Percentiles rank a stretch among this genome's conserved stretches.
These are phyloP conservation scores for Pseudochirops corinnae DNA, from an alignment of 2,797 vertebrate species.

Conservation along the genomic window DNA sequence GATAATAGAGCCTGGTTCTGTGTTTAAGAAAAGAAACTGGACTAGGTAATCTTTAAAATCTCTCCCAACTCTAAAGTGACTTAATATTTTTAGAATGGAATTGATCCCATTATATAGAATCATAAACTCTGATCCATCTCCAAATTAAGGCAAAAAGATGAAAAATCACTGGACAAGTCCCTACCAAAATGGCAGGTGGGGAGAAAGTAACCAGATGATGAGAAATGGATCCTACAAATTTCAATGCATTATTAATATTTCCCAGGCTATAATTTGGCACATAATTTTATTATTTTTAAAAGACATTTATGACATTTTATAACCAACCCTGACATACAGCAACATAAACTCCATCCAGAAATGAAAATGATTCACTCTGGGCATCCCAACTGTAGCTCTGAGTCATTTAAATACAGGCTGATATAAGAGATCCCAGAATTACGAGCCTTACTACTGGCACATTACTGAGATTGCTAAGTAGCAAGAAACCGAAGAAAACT, in stretches of 20 bases:
- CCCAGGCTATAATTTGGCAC: slow-evolving; percentile 8
- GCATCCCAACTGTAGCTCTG: neutral
- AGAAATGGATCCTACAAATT: neutral
- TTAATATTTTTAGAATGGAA: neutral
- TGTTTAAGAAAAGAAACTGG: neutral
- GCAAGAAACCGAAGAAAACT: neutral
- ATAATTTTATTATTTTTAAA: neutral
- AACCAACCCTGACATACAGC: neutral
- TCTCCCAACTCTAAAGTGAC: neutral
- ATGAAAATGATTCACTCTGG: neutral
- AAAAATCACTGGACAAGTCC: neutral
- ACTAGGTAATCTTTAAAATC: neutral
- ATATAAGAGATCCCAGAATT: neutral
- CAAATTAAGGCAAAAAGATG: neutral
- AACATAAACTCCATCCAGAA: slow-evolving; percentile 7
- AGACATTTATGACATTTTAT: neutral
- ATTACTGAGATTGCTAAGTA: neutral
- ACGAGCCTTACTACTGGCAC: neutral
- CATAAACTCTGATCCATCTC: neutral
- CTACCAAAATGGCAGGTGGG: neutral
- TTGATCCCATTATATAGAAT: neutral
- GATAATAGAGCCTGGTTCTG: neutral
- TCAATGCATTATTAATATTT: neutral
- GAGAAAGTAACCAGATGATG: neutral
- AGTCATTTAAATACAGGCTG: neutral